Base-by-base conservation (phyloP, 2,113 vertebrate genomes). In the Narcine bancroftii region DNA sequence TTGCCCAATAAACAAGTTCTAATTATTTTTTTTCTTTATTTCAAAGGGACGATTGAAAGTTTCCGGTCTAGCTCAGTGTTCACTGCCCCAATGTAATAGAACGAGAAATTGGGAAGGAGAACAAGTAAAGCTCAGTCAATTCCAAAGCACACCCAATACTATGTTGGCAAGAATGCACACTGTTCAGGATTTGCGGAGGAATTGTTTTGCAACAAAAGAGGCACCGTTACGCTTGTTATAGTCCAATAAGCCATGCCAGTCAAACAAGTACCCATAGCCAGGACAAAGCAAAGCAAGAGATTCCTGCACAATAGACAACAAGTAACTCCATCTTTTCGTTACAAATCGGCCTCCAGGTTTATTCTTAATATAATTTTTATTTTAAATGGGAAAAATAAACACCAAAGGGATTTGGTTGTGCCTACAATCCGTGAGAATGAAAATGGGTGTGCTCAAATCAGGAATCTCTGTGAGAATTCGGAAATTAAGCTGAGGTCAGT, bases 241-340 rank as follows among this genome's bases (percentile, higher is more conserved):
- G 96, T 97, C 98, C 98, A 99, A 99, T 99, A 99, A 99, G 98
- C 97, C 97, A 96, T 97, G 98, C 98, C 98, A 98, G 98, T 99
- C 98, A 99, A 97, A 99, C 97, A 98, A 97, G 98, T 96, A 97
- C 96, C 97, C 96, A 97, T 96, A 96, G 96, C 95, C 95, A 95
- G 95, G 94, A 97, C 98, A 96, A 97, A 97, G 97, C 96, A 95
- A 95, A 96, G 98, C 97, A 97, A 97, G 98, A 98, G 98, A 96
- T 97, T 97, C 97, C 96, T 96, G 97, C 97, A 99, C 98, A 99
- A 99, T 98, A 97, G 97, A 96, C 97, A 99, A 99, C 99, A 99
- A 99, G 98, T 97, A 98, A 98, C 98, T 97, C 98, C 97, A 97
- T 98, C 98, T 99, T 98, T 99, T 97, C 97, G 97, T 96, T 95